Base-by-base conservation (phyloP, 2,113 vertebrate species). In the Nyctibius bracteatus region DNA sequence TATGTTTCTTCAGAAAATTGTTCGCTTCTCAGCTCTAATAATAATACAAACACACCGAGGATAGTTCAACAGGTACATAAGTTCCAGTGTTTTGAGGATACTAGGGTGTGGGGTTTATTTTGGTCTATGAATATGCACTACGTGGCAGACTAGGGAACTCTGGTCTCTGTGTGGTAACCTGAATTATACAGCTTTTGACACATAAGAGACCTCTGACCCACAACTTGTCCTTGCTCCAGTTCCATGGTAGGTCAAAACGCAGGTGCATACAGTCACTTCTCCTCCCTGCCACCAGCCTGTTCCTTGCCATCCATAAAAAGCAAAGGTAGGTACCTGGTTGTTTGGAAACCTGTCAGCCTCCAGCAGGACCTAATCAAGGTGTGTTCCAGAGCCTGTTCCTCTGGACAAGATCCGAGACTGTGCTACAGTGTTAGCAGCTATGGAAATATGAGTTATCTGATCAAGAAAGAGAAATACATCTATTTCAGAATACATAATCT, bases 401-500 rank as follows among this genome's bases (percentile, higher is more conserved):
- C 68, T 51, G 35, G 31, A 63, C 22, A 28, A 65, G 54, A 23
- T 51, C 73, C 1, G 55, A 67, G 61, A 28, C 33, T n/a, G 7
- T 31, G 15, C 41, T 81, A 14, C 67, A 33, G 25, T 13, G 9
- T 22, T 54, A 91, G 83, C 44, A 82, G 88, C 58, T 89, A 59
- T 49, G 35, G 77, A 95, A 96, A 79, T 12, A 9, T 55, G 73
- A 95, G 70, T 41, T 96, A 75, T 81, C 57, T 65, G 89, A 94
- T 94, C 77, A 61, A 91, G 84, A 91, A 47, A 75, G 81, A 95
- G 22, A 96, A 95, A 97, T 93, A 94, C 49, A 52, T 94, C 88
- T 96, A 95, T 88, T 94, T 97, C 87, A 86, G 67, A 84, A 90
- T 59, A 83, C 67, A 75, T 77, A 94, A 88, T 95, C 79, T 86